These are phyloP conservation scores for Salvator merianae DNA, from an alignment of 2,113 vertebrate genomes.

Conservation along the genomic window DNA sequence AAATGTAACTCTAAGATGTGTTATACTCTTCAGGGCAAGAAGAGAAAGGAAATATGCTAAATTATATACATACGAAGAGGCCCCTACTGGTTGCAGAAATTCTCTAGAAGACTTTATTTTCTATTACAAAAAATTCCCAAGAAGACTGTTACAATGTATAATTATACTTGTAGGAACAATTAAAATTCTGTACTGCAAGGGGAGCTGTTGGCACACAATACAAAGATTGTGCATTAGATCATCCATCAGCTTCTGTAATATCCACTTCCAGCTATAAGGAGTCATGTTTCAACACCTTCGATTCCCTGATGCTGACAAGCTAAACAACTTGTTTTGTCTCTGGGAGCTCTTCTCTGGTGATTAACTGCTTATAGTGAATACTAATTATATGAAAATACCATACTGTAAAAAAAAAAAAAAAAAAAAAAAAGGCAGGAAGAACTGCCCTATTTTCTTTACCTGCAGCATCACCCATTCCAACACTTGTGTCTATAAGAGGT, in stretches of 20 bases:
- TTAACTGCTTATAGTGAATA: constrained; percentile 84
- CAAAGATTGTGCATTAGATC: constrained; percentile 67
- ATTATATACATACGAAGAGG: constrained; percentile 27
- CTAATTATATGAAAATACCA: constrained; percentile 78
- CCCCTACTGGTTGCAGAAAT: constrained; percentile 38
- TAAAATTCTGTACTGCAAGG: constrained; percentile 72
- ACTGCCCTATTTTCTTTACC: constrained; percentile 67
- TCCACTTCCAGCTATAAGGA: constrained; percentile 77
- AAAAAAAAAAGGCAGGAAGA: constrained; percentile 13
- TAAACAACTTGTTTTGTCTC: constrained; percentile 86
- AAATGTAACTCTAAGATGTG: constrained; percentile 9
- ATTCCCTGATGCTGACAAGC: constrained; percentile 83
- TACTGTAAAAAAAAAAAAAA: constrained; percentile 52
- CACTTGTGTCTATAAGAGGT: constrained; percentile 32
- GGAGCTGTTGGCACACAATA: constrained; percentile 80
- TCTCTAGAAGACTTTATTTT: constrained; percentile 48
- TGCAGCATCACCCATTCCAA: constrained; percentile 28
- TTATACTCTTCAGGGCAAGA: constrained; percentile 36
- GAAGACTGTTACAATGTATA: constrained; percentile 53
- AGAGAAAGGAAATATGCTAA: constrained; percentile 31
- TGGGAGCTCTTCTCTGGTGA: constrained; percentile 82
- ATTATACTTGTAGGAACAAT: constrained; percentile 71
- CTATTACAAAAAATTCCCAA: constrained; percentile 55
- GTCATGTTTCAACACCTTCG: constrained; percentile 82
- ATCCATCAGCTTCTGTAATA: constrained; percentile 68